phyloP scores from a whole-genome alignment of 2,888 invertebrate species.

The Acrocyrtus sp. region DNA sequence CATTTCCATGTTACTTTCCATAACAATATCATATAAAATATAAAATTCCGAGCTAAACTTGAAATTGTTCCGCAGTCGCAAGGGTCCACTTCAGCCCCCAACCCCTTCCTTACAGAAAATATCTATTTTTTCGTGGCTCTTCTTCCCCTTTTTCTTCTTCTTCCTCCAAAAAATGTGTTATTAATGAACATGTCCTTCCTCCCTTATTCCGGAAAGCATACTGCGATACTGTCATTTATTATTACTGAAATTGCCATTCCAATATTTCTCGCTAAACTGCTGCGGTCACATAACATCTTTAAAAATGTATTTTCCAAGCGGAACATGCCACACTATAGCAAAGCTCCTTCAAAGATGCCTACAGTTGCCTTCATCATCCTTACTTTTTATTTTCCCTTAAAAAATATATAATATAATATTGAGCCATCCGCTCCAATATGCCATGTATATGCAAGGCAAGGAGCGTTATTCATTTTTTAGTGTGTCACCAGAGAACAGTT shows the following conservation, averaged over 20 bases:
- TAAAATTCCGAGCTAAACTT: too few species aligned
- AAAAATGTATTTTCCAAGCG: too few species aligned
- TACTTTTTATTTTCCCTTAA: background rate
- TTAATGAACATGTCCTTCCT: slow-evolving; percentile 9
- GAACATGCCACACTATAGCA: too few species aligned
- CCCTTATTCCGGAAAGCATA: too few species aligned
- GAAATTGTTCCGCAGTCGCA: slow-evolving; percentile 8
- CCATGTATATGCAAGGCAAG: background rate
- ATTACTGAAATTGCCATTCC: too few species aligned
- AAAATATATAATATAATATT: background rate
- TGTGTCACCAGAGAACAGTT: slow-evolving; percentile 50
- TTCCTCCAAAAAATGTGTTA: slow-evolving; percentile 19
- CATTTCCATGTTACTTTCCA: too few species aligned
- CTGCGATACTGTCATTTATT: too few species aligned
- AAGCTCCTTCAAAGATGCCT: background rate
- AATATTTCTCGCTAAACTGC: too few species aligned
- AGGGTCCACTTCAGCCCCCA: background rate
- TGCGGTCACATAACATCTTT: too few species aligned
- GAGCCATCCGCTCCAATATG: background rate
- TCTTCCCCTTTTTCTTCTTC: slow-evolving; percentile 13
- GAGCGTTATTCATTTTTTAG: slow-evolving; percentile 22
- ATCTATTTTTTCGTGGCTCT: slow-evolving; percentile 1
- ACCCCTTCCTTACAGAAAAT: background rate
- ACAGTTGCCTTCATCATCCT: background rate
- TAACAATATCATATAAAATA: too few species aligned